phyloP scores from a whole-genome alignment of 1,140 invertebrate species.

The Monomorium pharaonis region DNA sequence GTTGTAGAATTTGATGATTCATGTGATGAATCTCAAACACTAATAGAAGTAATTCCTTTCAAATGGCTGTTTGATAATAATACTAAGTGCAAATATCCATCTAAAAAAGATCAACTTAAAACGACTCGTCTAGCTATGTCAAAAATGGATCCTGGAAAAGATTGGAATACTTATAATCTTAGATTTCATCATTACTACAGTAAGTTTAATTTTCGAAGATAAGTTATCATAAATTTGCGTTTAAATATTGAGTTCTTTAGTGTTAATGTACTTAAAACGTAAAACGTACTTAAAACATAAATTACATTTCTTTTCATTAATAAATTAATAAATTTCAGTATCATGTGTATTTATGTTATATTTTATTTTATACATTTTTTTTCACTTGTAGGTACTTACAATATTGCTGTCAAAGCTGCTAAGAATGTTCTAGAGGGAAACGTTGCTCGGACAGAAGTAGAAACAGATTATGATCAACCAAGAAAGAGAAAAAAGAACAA shows the following conservation, averaged over 20 bases:
- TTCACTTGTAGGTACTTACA: neutral
- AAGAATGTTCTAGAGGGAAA: neutral
- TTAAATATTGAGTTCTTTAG: neutral
- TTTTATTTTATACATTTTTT: too few relatives aligned
- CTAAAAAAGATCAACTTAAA: neutral
- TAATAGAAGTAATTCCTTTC: constrained; percentile 9
- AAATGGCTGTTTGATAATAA: constrained; percentile 2
- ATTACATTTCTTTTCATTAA: neutral
- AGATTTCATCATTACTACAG: neutral
- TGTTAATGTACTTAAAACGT: too few relatives aligned
- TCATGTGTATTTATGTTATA: neutral
- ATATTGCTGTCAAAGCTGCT: neutral
- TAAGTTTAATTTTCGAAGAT: neutral
- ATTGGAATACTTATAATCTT: constrained; percentile 23
- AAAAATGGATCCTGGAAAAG: neutral
- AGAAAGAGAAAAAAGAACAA: neutral
- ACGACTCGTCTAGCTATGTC: neutral
- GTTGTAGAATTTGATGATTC: constrained; percentile 22
- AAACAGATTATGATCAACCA: neutral
- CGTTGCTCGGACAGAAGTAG: neutral
- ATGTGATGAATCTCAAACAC: constrained; percentile 2
- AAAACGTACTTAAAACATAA: neutral
- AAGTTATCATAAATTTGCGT: neutral
- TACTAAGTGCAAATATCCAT: neutral
- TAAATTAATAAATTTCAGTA: too few relatives aligned